Evolutionary conservation across 2,113 vertebrate species (phyloP).

Genomic region (Amia ocellicauda): DNA sequence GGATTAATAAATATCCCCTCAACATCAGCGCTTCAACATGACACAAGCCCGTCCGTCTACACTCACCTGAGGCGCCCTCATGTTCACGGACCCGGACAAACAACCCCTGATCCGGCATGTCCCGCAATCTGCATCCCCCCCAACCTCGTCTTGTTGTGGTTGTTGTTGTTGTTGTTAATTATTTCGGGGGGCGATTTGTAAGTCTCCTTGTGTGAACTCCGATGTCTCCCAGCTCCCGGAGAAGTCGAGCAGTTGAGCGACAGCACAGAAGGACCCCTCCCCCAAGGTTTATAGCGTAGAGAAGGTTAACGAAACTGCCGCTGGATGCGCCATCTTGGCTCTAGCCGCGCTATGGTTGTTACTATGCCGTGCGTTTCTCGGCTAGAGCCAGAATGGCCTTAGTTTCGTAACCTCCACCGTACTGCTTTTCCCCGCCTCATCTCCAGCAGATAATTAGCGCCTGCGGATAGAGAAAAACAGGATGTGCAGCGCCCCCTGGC

Average conservation of each 20-base stretch:
- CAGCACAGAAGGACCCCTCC: conserved; percentile 50
- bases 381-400: conserved; percentile 48
- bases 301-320: conserved; percentile 36
- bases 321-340: conserved; percentile 53
- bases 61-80: conserved; percentile 66
- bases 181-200: conserved; percentile 1
- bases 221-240: conserved; percentile 22
- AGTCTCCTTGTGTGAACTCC: conserved; percentile 19
- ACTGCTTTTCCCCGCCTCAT: conserved; percentile 14
- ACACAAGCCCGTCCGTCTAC: not conserved
- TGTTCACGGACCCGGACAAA: conserved; percentile 45
- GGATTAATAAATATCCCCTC: not conserved
- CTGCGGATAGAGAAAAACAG: not conserved
- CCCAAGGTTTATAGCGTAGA: conserved; percentile 38
- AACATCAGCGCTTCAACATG: not conserved
- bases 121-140: no score
- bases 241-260: conserved; percentile 52
- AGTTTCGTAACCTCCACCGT: conserved; percentile 46
- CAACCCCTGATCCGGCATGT: no score
- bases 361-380: conserved; percentile 2
- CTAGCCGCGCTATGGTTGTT: conserved; percentile 23
- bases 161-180: conserved; percentile 29
- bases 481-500: conserved; percentile 29
- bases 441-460: conserved; percentile 11
- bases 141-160: no score